These are phyloP conservation scores for Fistularia tabacaria DNA, from an alignment of 2,797 vertebrate species.

Conservation along the genomic window DNA sequence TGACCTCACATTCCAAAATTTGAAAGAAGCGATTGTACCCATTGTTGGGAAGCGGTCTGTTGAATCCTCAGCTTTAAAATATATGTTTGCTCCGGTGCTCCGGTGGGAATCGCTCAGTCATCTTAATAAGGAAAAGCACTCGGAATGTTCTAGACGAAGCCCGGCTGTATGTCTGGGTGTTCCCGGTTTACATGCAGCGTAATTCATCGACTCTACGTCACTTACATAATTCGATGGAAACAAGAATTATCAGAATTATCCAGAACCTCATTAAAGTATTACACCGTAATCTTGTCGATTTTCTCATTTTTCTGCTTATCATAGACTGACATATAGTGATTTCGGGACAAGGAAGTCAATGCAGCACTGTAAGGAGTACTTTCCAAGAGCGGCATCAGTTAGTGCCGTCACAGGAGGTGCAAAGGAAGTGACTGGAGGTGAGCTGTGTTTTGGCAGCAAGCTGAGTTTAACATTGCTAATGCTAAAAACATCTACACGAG, in stretches of 20 bases:
- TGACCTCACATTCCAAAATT: slow-evolving; percentile 37
- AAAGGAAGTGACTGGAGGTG: too few relatives aligned
- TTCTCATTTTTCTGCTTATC: not conserved
- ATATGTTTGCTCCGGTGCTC: too few relatives aligned
- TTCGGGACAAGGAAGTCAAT: too few relatives aligned
- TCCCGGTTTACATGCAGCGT: slow-evolving; percentile 1
- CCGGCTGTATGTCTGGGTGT: not conserved
- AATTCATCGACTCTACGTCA: slow-evolving; percentile 6
- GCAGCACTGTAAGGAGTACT: too few relatives aligned
- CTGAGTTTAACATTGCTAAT: too few relatives aligned
- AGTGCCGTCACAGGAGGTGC: too few relatives aligned
- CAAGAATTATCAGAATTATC: not conserved
- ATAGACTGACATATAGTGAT: not conserved
- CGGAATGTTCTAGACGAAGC: slow-evolving; percentile 30
- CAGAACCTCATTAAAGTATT: not conserved
- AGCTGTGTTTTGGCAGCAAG: too few relatives aligned
- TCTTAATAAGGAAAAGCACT: slow-evolving; percentile 33
- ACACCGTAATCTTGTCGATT: too few relatives aligned
- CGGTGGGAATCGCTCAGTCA: slow-evolving; percentile 7
- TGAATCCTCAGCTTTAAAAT: slow-evolving; percentile 11
- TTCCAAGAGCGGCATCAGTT: too few relatives aligned
- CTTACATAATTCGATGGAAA: slow-evolving; percentile 9
- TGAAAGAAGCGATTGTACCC: slow-evolving; percentile 22
- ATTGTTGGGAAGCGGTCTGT: slow-evolving; percentile 21
- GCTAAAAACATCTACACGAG: too few relatives aligned